Conservation (phyloP, 2,113 vertebrate species). For the Aspidoscelis tigris region DNA sequence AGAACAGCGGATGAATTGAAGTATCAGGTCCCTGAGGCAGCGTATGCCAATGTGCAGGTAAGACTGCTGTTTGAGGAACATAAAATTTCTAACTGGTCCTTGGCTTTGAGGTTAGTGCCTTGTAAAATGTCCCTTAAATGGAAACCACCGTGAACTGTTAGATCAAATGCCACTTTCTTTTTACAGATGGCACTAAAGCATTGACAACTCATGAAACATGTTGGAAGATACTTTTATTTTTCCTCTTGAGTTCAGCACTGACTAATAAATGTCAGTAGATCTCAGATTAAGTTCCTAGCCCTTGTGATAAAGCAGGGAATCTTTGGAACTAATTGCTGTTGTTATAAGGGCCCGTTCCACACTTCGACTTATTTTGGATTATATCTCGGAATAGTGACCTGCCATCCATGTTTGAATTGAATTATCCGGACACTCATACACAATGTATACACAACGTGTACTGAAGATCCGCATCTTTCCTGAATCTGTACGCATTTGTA, state of each 20-base stretch:
- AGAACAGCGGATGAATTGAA: slow-evolving; percentile 83
- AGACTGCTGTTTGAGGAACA: slow-evolving; percentile 23
- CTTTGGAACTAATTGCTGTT: neutral
- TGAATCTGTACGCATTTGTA: no score
- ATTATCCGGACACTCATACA: no score
- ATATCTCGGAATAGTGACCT: no score
- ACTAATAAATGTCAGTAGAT: neutral
- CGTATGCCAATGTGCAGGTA: slow-evolving; percentile 86
- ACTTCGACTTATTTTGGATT: no score
- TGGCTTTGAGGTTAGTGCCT: neutral
- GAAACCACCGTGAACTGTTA: neutral
- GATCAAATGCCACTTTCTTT: slow-evolving; percentile 15
- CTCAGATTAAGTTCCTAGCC: neutral
- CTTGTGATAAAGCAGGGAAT: neutral
- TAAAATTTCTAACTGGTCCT: rapidly evolving
- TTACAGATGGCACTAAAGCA: slow-evolving; percentile 1
- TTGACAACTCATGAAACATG: neutral
- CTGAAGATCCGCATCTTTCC: no score
- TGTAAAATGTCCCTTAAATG: neutral
- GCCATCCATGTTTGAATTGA: no score
- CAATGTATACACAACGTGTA: no score
- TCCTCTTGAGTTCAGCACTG: neutral
- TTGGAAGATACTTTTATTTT: neutral
- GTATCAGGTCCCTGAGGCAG: slow-evolving; percentile 84
- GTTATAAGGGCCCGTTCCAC: neutral